phyloP scores from a whole-genome alignment of 2,113 vertebrate genomes.

The Colinus virginianus region DNA sequence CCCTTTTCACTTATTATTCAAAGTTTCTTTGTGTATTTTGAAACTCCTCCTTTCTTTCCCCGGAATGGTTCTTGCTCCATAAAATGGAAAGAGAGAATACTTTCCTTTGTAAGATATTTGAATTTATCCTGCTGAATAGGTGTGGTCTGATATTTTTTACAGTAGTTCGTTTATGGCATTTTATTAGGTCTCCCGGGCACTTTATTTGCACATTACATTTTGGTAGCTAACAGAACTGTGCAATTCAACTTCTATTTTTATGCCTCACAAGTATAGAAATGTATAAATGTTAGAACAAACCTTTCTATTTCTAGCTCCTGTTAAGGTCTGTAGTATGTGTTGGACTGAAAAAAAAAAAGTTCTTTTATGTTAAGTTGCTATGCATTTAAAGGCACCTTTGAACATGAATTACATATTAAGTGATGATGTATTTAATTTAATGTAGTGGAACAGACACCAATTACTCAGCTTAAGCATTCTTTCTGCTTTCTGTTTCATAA shows the following conservation, averaged over 20 bases:
- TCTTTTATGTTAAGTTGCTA: not conserved
- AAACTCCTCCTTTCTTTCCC: constrained; percentile 27
- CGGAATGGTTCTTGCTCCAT: constrained; percentile 28
- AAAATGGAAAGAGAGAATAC: constrained; percentile 63
- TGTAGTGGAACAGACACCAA: not conserved
- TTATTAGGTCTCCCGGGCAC: constrained; percentile 72
- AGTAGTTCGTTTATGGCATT: constrained; percentile 70
- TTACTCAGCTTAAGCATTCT: constrained; percentile 9
- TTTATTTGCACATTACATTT: constrained; percentile 71
- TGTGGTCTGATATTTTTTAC: constrained; percentile 74
- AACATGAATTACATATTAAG: not conserved
- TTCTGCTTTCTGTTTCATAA: constrained; percentile 31
- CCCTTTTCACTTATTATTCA: constrained; percentile 5
- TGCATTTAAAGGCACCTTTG: constrained; percentile 23
- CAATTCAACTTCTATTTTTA: constrained; percentile 70
- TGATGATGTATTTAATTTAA: constrained; percentile 21
- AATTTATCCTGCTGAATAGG: constrained; percentile 68
- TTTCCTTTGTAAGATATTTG: constrained; percentile 63
- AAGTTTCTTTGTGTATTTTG: constrained; percentile 36
- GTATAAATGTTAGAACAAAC: constrained; percentile 59
- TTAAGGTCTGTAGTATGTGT: constrained; percentile 39
- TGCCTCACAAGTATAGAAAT: constrained; percentile 47
- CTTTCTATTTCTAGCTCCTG: constrained; percentile 51
- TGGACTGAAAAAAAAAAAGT: not conserved
- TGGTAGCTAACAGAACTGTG: constrained; percentile 57